Percentiles rank a stretch among this genome's conserved stretches.
phyloP scores from a whole-genome alignment of 2,888 invertebrate genomes.

The Machimus rusticus region DNA sequence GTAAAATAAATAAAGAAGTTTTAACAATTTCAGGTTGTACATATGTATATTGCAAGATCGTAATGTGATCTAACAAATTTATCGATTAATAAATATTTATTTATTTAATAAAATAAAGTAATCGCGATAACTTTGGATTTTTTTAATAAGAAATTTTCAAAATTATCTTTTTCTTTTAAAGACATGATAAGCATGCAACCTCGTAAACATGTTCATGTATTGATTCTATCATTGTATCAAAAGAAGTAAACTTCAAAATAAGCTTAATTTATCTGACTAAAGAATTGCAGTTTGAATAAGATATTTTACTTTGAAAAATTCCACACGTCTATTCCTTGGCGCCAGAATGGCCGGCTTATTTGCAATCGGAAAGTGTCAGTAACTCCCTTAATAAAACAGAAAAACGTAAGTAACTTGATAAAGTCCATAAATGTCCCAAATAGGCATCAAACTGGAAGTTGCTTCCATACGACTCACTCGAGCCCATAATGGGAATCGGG shows the following conservation, averaged over 20 bases:
- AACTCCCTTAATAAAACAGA: not conserved
- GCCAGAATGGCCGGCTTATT: not conserved
- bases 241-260: not conserved
- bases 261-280: not conserved
- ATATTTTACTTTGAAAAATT: not conserved
- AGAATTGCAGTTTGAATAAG: not conserved
- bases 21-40: too few relatives aligned
- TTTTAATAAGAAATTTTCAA: too few relatives aligned
- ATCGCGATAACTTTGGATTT: too few relatives aligned
- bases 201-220: too few relatives aligned
- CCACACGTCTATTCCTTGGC: not conserved
- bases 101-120: too few relatives aligned
- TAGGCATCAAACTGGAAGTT: slow-evolving; percentile 10
- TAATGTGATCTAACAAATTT: too few relatives aligned
- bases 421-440: slow-evolving; percentile 6
- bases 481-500: not conserved
- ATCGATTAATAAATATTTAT: too few relatives aligned
- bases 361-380: not conserved
- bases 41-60: too few relatives aligned
- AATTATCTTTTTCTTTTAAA: too few relatives aligned
- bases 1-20: not conserved
- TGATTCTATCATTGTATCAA: too few relatives aligned
- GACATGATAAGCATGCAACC: too few relatives aligned
- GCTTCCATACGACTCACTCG: not conserved
- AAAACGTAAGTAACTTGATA: not conserved